phyloP scores from a whole-genome alignment of 1,140 invertebrate species.

The Rhysida immarginata region DNA sequence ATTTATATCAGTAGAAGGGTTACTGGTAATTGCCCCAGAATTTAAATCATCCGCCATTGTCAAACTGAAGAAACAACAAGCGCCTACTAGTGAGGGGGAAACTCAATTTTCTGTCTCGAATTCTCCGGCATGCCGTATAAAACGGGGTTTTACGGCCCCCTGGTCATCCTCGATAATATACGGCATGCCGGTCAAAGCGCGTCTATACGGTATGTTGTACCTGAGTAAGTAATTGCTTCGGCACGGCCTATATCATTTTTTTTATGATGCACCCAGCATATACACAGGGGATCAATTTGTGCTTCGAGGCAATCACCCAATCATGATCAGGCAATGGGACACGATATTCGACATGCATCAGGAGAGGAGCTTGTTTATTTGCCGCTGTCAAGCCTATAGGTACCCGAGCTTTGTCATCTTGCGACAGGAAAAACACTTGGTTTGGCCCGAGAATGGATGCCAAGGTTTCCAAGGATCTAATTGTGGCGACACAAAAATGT shows the following conservation, averaged over 20 bases:
- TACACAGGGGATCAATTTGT: slow-evolving; percentile 27
- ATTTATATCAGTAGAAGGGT: no score
- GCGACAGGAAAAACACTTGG: slow-evolving; percentile 19
- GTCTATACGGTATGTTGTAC: no score
- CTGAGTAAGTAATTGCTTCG: slow-evolving; percentile 24
- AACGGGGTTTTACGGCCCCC: no score
- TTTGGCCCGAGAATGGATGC: slow-evolving; percentile 18
- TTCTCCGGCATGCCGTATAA: no score
- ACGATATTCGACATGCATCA: slow-evolving; percentile 31
- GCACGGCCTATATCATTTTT: slow-evolving; percentile 19
- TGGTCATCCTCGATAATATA: no score
- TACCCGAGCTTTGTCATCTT: slow-evolving; percentile 31
- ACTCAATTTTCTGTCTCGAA: no score
- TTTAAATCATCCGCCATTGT: no score
- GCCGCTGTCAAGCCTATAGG: slow-evolving; percentile 30
- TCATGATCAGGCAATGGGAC: slow-evolving; percentile 31
- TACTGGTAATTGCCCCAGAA: no score
- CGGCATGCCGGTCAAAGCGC: no score
- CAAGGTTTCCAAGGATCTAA: slow-evolving; percentile 18
- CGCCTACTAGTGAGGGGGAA: no score
- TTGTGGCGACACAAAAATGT: slow-evolving; percentile 18
- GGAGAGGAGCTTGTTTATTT: slow-evolving; percentile 26
- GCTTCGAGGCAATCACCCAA: slow-evolving; percentile 26
- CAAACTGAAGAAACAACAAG: no score
- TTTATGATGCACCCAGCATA: slow-evolving; percentile 23